phyloP scores from a whole-genome alignment of 2,797 vertebrate genomes.

The Alca torda region DNA sequence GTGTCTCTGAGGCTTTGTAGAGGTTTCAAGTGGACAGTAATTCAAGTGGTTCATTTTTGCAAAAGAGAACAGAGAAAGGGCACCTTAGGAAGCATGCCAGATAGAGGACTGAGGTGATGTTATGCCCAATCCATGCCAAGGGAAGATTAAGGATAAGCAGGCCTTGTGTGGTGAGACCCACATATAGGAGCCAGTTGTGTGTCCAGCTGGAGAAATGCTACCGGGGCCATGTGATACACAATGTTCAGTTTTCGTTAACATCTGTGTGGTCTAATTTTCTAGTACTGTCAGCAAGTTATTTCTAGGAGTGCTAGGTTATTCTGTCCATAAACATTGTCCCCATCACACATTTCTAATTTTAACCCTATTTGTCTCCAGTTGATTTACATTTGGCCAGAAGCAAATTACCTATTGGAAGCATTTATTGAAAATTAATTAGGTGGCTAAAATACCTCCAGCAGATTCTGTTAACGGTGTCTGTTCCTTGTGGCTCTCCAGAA shows the following conservation, averaged over 20 bases:
- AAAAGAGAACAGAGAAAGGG: background rate
- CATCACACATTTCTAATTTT: constrained; percentile 80
- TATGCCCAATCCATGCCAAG: background rate
- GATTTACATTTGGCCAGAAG: constrained; percentile 80
- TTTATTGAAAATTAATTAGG: constrained; percentile 85
- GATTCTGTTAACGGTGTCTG: constrained; percentile 66
- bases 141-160: background rate
- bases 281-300: constrained; percentile 76
- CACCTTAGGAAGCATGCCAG: background rate
- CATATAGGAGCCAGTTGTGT: background rate
- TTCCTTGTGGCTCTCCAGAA: constrained; percentile 71
- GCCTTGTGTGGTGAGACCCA: background rate
- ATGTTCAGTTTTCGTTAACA: constrained; percentile 4
- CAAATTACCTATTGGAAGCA: constrained; percentile 79
- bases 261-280: constrained; percentile 79
- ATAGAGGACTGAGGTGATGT: background rate
- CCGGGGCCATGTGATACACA: background rate
- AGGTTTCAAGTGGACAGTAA: background rate
- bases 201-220: constrained; percentile 17
- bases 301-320: constrained; percentile 76
- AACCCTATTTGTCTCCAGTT: constrained; percentile 79
- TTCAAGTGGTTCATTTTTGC: background rate
- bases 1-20: background rate
- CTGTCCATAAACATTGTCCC: constrained; percentile 77
- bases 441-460: constrained; percentile 78